Percentiles rank a stretch among this genome's conserved stretches.
These are phyloP conservation scores for Idaea biselata DNA, from an alignment of 2,888 invertebrate species.

Conservation along the genomic window DNA sequence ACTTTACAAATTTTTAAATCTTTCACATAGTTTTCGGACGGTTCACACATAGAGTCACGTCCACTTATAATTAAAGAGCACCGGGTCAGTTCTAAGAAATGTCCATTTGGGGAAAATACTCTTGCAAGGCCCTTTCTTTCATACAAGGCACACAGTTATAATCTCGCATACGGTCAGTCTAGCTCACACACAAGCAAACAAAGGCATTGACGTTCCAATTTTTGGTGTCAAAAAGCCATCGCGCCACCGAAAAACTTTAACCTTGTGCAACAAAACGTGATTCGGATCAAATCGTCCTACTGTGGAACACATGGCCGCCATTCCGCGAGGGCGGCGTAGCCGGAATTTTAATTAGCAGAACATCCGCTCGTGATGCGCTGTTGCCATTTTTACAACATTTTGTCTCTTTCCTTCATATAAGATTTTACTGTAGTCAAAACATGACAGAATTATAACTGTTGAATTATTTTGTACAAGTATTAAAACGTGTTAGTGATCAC, in stretches of 20 bases:
- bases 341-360: conserved; percentile 82
- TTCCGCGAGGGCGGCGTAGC: conserved; percentile 80
- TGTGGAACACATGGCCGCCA: conserved; percentile 78
- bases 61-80: conserved; percentile 70
- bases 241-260: conserved; percentile 64
- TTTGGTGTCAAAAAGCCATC: conserved; percentile 53
- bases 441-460: conserved; percentile 20
- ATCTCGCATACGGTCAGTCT: conserved; percentile 61
- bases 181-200: conserved; percentile 58
- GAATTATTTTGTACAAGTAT: conserved; percentile 14
- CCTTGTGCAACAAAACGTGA: conserved; percentile 77
- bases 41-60: conserved; percentile 68
- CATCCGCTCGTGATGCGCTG: conserved; percentile 78
- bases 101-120: conserved; percentile 54
- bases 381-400: conserved; percentile 65
- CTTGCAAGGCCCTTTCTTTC: conserved; percentile 52
- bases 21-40: conserved; percentile 63
- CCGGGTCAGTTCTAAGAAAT: conserved; percentile 76
- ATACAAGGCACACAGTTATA: conserved; percentile 46
- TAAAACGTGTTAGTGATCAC: conserved; percentile 17
- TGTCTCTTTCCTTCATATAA: conserved; percentile 56
- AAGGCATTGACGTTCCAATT: conserved; percentile 52
- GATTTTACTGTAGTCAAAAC: conserved; percentile 43
- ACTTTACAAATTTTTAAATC: conserved; percentile 35
- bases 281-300: conserved; percentile 67